A percentile compares a stretch with the other conserved stretches of the same genome.
These are phyloP conservation scores for Amiota minor DNA, from an alignment of 2,888 invertebrate species.

Conservation along the genomic window DNA sequence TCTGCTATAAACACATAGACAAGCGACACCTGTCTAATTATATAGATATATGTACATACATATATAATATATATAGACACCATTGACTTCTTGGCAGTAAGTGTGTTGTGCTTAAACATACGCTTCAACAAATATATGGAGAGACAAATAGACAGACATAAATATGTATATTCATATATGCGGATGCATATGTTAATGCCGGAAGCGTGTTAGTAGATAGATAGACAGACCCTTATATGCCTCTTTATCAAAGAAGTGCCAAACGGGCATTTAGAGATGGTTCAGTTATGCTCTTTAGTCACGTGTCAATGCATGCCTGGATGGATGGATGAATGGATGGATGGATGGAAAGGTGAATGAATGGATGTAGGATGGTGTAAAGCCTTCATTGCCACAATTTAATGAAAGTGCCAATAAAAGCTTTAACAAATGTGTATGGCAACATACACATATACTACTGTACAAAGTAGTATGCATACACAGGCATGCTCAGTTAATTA, in stretches of 20 bases:
- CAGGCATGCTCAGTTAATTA: constrained; percentile 2
- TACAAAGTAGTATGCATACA: background rate
- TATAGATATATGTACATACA: background rate
- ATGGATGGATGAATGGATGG: too few species aligned
- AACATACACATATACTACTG: background rate
- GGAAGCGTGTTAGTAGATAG: too few species aligned
- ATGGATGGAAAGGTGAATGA: too few species aligned
- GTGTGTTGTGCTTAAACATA: too few species aligned
- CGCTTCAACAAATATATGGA: too few species aligned
- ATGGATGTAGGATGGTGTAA: background rate
- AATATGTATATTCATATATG: background rate
- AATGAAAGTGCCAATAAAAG: constrained; percentile 18
- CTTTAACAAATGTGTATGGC: constrained; percentile 12
- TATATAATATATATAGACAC: too few species aligned
- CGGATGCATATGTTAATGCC: too few species aligned
- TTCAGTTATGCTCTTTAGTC: constrained; percentile 12
- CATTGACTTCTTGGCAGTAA: too few species aligned
- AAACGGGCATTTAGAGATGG: background rate
- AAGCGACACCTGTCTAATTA: too few species aligned
- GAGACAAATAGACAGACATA: background rate
- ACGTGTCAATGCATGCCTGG: background rate
- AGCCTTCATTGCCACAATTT: constrained; percentile 6
- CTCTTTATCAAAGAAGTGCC: too few species aligned
- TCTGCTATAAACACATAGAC: too few species aligned
- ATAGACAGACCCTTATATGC: too few species aligned